Base-by-base conservation (phyloP, 2,797 vertebrate genomes). In the Pagetopsis macropterus region DNA sequence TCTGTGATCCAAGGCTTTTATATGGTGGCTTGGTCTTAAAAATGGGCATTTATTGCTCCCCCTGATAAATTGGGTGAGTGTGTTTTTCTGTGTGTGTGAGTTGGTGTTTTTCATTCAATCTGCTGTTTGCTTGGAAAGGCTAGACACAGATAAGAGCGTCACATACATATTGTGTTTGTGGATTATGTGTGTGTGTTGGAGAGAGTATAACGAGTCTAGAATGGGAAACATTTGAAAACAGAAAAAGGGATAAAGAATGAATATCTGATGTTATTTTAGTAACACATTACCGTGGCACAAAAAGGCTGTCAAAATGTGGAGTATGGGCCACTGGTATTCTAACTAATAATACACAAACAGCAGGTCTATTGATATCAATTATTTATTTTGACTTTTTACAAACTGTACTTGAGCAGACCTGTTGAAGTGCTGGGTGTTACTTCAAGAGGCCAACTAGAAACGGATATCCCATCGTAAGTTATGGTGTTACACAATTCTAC, bases 21-120 rank as follows among this genome's bases (percentile, higher is more conserved):
- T 90, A 84, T 78, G 86, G 82, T 85, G 82, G 86, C 88, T 91
- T 82, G 76, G 82, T 89, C 78, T 83, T 92, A 91, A 88, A 90
- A 88, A 89, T 56, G 73, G 83, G 51, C 84, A 62, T 90, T 89
- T 88, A 90, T 78, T 87, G 82, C 83, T 75, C 70, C 55, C 60
- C 33, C 63, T 79, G 78, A 89, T 89, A 83, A 84, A 89, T 85
- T n/a, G 50, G 59, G 66, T 49, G 43, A 45, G 46, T 44, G 57
- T 62, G 52, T 55, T 21, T 37, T 37, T 9, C 7, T 37, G 33
- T 37, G 66, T 64, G 13, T 59, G 62, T 77, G 62, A 37, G 33
- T 37, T 37, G 1, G 33, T 67, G 50, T 70, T 78, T 52, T 76
- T 76, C 73, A 66, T 67, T 81, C 79, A 78, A 58, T 81, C 79